phyloP scores from a whole-genome alignment of 2,888 invertebrate species.

The Blera fallax region DNA sequence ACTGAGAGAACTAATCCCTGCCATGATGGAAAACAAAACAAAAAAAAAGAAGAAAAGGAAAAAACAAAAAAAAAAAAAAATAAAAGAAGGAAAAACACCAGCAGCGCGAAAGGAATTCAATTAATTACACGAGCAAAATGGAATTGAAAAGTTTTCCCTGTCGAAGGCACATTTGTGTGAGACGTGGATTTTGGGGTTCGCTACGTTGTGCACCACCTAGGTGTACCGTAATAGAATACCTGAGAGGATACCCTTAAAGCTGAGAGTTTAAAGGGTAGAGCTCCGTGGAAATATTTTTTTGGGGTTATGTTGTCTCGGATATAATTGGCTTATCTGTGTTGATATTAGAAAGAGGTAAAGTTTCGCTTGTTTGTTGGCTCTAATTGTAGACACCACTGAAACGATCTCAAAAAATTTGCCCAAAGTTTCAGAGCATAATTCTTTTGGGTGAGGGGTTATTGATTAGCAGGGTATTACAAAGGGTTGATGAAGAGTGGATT shows the following conservation, averaged over 20 bases:
- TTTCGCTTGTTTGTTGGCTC: background rate
- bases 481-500: no score
- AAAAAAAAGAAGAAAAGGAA: background rate
- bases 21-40: background rate
- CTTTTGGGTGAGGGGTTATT: no score
- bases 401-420: no score
- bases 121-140: slow-evolving; percentile 62
- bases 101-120: slow-evolving; percentile 60
- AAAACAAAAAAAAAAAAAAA: background rate
- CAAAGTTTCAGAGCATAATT: no score
- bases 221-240: background rate
- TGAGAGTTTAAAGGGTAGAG: background rate
- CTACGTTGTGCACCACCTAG: background rate
- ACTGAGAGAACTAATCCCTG: slow-evolving; percentile 8
- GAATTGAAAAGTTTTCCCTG: slow-evolving; percentile 43
- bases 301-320: background rate
- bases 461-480: no score
- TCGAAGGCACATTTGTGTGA: background rate
- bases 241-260: background rate
- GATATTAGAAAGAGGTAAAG: background rate
- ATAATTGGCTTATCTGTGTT: background rate
- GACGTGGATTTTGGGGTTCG: background rate
- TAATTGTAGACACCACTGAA: background rate
- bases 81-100: slow-evolving; percentile 5
- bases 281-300: background rate